Conservation (phyloP, 2,888 invertebrate genomes). For the Abscondita cerata region DNA sequence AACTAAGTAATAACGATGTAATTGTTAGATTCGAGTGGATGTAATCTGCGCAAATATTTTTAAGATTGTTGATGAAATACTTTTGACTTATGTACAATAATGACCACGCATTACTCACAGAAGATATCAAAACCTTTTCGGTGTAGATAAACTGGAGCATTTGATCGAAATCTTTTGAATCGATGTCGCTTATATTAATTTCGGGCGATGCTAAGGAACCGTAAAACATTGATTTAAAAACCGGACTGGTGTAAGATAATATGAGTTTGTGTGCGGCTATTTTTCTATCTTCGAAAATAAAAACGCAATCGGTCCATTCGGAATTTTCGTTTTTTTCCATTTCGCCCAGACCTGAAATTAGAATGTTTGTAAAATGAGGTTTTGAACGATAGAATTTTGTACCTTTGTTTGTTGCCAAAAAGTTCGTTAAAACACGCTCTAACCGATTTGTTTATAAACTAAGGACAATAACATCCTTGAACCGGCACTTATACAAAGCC, state of each 20-base stretch:
- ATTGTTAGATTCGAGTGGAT: slow-evolving; percentile 64
- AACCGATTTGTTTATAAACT: slow-evolving; percentile 33
- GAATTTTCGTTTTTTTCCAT: slow-evolving; percentile 18
- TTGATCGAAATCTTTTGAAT: slow-evolving; percentile 66
- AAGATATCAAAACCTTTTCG: slow-evolving; percentile 63
- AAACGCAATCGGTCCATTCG: slow-evolving; percentile 63
- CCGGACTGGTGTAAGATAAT: slow-evolving; percentile 70
- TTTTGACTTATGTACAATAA: slow-evolving; percentile 71
- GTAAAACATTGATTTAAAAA: slow-evolving; percentile 74
- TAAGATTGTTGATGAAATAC: slow-evolving; percentile 66
- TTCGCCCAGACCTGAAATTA: no score
- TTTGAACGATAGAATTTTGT: no score
- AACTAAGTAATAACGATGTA: slow-evolving; percentile 65
- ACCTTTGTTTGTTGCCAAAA: no score
- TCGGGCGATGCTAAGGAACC: slow-evolving; percentile 63
- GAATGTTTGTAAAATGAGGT: no score
- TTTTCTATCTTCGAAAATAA: slow-evolving; percentile 61
- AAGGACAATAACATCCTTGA: slow-evolving; percentile 46
- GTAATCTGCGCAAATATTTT: slow-evolving; percentile 62
- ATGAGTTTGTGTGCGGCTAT: slow-evolving; percentile 69
- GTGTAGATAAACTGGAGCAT: slow-evolving; percentile 69
- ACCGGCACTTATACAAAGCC: slow-evolving; percentile 48
- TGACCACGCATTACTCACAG: slow-evolving; percentile 67
- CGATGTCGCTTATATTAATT: slow-evolving; percentile 66
- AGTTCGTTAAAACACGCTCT: no score